phyloP scores from a whole-genome alignment of 2,797 vertebrate genomes.

The Megalops cyprinoides region DNA sequence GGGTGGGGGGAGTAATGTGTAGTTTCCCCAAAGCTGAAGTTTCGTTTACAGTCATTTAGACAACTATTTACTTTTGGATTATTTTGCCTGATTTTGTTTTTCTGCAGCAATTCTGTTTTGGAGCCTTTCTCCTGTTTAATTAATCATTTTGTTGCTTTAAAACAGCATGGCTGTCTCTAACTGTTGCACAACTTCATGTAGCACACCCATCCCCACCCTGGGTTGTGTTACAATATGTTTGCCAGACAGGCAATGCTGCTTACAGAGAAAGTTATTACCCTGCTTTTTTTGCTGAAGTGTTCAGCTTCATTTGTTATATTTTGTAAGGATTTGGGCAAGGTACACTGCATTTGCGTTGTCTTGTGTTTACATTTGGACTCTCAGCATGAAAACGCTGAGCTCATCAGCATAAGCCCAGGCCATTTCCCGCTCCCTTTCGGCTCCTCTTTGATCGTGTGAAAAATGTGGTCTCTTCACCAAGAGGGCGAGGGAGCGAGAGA shows the following conservation, averaged over 20 bases:
- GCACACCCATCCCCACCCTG: no score
- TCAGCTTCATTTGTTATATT: neutral
- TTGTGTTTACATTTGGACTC: neutral
- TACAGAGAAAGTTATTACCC: neutral
- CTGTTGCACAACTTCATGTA: no score
- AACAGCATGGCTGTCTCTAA: no score
- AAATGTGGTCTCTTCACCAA: slow-evolving; percentile 14
- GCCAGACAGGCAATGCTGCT: neutral
- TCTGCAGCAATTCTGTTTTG: no score
- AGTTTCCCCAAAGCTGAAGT: no score
- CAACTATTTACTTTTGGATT: no score
- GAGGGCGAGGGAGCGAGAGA: neutral
- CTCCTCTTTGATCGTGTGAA: slow-evolving; percentile 13
- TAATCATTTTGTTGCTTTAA: no score
- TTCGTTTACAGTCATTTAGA: no score
- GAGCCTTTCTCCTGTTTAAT: no score
- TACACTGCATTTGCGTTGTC: neutral
- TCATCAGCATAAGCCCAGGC: neutral
- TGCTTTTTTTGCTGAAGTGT: neutral
- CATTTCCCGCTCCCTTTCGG: neutral
- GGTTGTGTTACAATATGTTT: no score
- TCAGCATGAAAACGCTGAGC: slow-evolving; percentile 3
- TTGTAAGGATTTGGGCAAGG: neutral
- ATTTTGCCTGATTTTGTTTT: no score
- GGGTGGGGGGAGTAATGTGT: no score